These are phyloP conservation scores for Semnornis frantzii DNA, from an alignment of 2,113 vertebrate species.

Conservation along the genomic window DNA sequence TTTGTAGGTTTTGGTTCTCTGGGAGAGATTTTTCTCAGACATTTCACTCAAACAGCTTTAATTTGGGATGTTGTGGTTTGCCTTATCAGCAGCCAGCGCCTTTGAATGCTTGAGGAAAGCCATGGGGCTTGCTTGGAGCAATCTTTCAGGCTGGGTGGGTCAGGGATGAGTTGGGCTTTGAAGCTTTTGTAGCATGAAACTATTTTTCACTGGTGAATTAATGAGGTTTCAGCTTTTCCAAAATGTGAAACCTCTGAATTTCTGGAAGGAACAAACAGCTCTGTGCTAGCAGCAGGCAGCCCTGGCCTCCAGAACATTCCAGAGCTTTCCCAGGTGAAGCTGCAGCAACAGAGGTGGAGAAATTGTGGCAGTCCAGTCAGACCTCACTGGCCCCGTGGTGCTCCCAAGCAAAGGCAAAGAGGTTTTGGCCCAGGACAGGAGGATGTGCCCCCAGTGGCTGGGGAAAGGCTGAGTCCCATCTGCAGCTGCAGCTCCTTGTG, in stretches of 20 bases:
- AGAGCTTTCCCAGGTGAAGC: background rate
- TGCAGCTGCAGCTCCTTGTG: accelerated
- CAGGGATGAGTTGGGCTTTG: background rate
- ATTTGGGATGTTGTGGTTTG: background rate
- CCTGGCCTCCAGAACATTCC: background rate
- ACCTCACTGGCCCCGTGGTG: background rate
- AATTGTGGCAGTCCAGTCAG: accelerated
- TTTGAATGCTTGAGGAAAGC: background rate
- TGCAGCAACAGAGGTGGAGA: background rate
- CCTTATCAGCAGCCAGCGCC: background rate
- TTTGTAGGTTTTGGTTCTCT: accelerated
- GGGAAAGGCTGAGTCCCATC: background rate
- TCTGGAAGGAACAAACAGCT: background rate
- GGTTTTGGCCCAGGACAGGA: background rate
- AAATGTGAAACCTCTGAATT: background rate
- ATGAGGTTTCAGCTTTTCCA: background rate
- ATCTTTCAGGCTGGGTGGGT: background rate
- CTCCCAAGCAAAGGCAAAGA: background rate
- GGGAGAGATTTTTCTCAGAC: background rate
- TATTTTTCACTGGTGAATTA: background rate
- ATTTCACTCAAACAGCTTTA: background rate
- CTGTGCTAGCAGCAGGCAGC: background rate
- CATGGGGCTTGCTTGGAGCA: accelerated
- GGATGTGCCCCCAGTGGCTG: accelerated
- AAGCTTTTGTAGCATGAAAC: background rate